Base-by-base conservation (phyloP, 2,797 vertebrate genomes). In the Fistularia commersonii region DNA sequence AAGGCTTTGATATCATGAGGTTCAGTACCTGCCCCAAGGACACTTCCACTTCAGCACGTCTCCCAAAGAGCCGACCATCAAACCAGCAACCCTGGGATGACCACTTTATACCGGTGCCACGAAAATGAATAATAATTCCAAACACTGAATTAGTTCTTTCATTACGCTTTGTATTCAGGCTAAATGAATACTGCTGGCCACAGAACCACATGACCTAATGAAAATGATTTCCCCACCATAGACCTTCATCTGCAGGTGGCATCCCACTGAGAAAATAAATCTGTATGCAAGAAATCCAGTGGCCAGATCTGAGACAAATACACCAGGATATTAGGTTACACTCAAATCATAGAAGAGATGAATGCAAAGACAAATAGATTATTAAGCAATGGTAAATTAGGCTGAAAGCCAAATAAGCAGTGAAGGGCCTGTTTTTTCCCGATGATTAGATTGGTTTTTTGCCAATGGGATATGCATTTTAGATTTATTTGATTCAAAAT, bases 181-280 rank as follows among this genome's bases (percentile, higher is more conserved):
- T 73, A 57, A 78, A 65, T 59, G 14, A 66, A 45, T 61, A 66
- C 71, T 54, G 60, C 61, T 58, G 58, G 64, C 61, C 60, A 61
- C 32, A 39, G 39, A 3, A n/a, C 51, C 31, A 11, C 41, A 54
- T 57, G 63, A 39, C 33, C 59, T 57, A 64, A 77, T 68, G 54
- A 61, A 61, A 72, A 60, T 15, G 41, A 72, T 72, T 74, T 64
- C 6, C 51, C 48, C 54, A 62, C 47, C 46, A 57, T 46, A 54
- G 61, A 65, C 47, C 51, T 74, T 69, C 61, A 71, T 68, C 48
- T 72, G 55, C 66, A 55, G 52, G 61, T 34, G 32, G 41, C 3
- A 41, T 40, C 61, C 48, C 41, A 13, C 60, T 51, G 60, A 63
- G 58, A 64, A 70, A 58, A 57, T 38, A 58, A 45, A 65, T 62